A percentile compares a stretch with the other conserved stretches of the same genome.
Conservation (phyloP, 2,888 invertebrate species). For the Melinaea menophilus region DNA sequence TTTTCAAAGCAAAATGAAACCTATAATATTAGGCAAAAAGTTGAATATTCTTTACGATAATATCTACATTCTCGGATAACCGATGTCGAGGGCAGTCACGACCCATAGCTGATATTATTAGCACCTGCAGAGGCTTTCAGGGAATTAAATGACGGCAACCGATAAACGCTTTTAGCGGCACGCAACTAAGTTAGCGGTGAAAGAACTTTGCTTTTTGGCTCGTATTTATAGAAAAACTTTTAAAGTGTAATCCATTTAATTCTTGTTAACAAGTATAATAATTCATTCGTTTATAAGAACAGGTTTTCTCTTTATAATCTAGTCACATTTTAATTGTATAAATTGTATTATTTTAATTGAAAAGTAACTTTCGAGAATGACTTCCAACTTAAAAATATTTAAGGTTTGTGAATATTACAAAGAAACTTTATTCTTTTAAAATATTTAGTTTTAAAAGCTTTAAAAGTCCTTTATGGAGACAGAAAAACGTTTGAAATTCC, state of each 20-base stretch:
- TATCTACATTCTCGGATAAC: constrained; percentile 5
- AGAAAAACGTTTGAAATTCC: constrained; percentile 1
- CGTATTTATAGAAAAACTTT: constrained; percentile 6
- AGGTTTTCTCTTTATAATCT: too few species aligned
- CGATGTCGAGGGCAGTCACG: constrained; percentile 34
- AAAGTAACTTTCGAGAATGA: too few species aligned
- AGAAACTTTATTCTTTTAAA: not conserved
- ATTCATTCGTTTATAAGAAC: too few species aligned
- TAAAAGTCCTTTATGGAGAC: not conserved
- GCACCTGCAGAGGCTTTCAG: constrained; percentile 41
- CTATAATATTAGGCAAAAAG: not conserved
- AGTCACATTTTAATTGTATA: too few species aligned
- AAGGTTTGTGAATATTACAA: too few species aligned
- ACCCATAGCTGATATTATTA: constrained; percentile 45
- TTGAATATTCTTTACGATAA: not conserved
- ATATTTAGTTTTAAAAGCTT: not conserved
- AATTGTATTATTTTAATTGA: too few species aligned
- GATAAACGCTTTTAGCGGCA: constrained; percentile 54
- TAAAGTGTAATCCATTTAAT: not conserved
- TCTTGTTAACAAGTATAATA: too few species aligned
- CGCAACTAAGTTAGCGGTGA: constrained; percentile 42
- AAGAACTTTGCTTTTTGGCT: constrained; percentile 24
- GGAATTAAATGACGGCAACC: constrained; percentile 50
- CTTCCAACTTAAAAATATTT: too few species aligned
- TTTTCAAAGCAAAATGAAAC: not conserved